Percentiles rank a stretch among this genome's conserved stretches.
Conservation (phyloP, 2,888 invertebrate genomes). For the Perizoma affinitatum region DNA sequence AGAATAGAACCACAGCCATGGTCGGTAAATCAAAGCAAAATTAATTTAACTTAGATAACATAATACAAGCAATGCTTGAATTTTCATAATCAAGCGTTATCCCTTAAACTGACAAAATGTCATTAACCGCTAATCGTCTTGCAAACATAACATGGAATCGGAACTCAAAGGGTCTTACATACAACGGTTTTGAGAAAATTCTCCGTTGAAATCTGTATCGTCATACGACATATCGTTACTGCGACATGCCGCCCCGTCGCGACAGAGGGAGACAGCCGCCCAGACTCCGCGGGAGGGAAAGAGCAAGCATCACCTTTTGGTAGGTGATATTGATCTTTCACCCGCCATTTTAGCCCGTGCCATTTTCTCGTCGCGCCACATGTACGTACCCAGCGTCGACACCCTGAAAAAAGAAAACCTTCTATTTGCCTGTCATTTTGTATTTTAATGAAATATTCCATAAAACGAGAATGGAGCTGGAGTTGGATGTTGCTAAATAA, state of each 20-base stretch:
- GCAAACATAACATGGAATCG: slow-evolving; percentile 60
- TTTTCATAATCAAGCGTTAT: slow-evolving; percentile 73
- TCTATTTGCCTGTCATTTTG: slow-evolving; percentile 77
- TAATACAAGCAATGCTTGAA: slow-evolving; percentile 55
- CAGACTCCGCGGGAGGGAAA: slow-evolving; percentile 47
- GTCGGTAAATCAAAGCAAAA: slow-evolving; percentile 42
- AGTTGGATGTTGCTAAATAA: slow-evolving; percentile 69
- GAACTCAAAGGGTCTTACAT: slow-evolving; percentile 59
- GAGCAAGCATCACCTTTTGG: slow-evolving; percentile 70
- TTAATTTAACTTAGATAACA: slow-evolving; percentile 42
- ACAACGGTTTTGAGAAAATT: slow-evolving; percentile 60
- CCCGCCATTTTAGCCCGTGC: slow-evolving; percentile 81
- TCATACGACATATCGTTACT: slow-evolving; percentile 78
- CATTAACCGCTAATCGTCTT: slow-evolving; percentile 69
- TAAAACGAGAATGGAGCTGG: slow-evolving; percentile 60
- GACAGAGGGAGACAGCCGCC: slow-evolving; percentile 58
- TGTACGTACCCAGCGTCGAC: slow-evolving; percentile 58
- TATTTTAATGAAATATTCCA: slow-evolving; percentile 77
- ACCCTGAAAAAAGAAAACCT: slow-evolving; percentile 67
- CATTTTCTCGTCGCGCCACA: slow-evolving; percentile 80
- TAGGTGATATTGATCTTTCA: slow-evolving; percentile 84
- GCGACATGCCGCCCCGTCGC: slow-evolving; percentile 57
- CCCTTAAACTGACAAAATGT: slow-evolving; percentile 60
- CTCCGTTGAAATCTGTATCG: slow-evolving; percentile 63
- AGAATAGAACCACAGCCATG: no score